These are phyloP conservation scores for Chloroceryle inda DNA, from an alignment of 2,797 vertebrate genomes.

Conservation along the genomic window DNA sequence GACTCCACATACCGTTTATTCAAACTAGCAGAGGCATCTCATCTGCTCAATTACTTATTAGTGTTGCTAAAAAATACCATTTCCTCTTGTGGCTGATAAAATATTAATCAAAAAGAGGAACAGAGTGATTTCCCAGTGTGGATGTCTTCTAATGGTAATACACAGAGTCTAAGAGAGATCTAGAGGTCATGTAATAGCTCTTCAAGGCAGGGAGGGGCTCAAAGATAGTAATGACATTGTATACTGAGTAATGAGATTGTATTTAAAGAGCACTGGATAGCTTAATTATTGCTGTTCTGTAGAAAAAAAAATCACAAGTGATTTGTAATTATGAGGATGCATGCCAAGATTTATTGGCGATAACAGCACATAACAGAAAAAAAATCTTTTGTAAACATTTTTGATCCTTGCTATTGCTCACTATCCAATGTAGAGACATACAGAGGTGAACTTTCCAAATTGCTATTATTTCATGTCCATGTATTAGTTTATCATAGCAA, in stretches of 20 bases:
- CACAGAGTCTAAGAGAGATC: conserved; percentile 86
- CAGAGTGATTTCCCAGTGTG: conserved; percentile 90
- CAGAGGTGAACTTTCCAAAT: background rate
- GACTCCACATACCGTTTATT: conserved; percentile 77
- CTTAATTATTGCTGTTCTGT: background rate
- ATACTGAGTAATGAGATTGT: conserved; percentile 13
- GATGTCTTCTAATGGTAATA: conserved; percentile 95
- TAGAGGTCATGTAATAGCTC: conserved; percentile 89
- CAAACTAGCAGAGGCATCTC: conserved; percentile 82
- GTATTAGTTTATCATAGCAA: background rate
- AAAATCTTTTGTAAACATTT: background rate
- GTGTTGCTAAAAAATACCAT: conserved; percentile 91
- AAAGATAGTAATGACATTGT: conserved; percentile 69
- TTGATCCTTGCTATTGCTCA: background rate
- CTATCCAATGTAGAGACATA: background rate
- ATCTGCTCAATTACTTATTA: conserved; percentile 91
- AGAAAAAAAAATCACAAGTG: background rate
- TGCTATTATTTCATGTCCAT: background rate
- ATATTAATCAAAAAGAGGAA: conserved; percentile 99
- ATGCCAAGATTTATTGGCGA: background rate
- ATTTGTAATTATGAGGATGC: background rate
- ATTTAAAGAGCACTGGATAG: background rate
- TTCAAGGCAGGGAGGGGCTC: conserved; percentile 84
- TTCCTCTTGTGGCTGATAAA: conserved; percentile 93
- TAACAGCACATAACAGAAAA: background rate